Evolutionary conservation across 2,113 vertebrate genomes (phyloP), one percentile per base, ranked within the genome.

Genomic region (Gymnogyps californianus): DNA sequence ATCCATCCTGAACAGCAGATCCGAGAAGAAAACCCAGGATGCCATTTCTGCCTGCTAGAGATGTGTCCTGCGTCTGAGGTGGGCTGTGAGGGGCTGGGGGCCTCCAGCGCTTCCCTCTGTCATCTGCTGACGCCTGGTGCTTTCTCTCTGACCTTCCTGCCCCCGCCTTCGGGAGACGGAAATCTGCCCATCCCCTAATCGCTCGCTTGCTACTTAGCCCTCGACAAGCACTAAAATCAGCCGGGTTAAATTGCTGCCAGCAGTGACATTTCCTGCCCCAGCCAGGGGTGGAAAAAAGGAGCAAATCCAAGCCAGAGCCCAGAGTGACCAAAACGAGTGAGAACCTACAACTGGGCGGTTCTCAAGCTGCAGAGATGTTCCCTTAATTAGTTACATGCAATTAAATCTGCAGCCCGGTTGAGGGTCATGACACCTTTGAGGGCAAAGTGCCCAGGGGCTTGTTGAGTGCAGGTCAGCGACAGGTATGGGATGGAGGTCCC

Each of bases 201-300:
- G 34, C 69, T 95, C 18, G 6, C 54, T 92, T 90, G 90, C 69
- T 89, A 11, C 71, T 90, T 83, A 86, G 58, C 78, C 67, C 84
- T 93, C 55, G 36, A 94, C 92, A 84, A 85, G 79, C 7, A 1
- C 94, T 95, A 72, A 94, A 92, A 90, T 65, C 75, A 94, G 72
- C 78, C 9, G 5, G 52, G 58, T 95, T 95, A 93, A 97, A 94
- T 97, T 95, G 81, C 87, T 92, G 88, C 89, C 90, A 92, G 96
- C 65, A 88, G 57, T 92, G 93, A 95, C 72, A 89, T 95, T 97
- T 97, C 90, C 93, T 96, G 91, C 76, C 70, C 54, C 21, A 69
- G 58, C 52, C 58, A 66, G 51, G 38, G 57, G 31, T 49, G 71
- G 54, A 34, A 67, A 72, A 90, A 87, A 34, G 55, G 38, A 75